Base-by-base conservation (phyloP, 2,113 vertebrate species). In the Nipponia nippon region DNA sequence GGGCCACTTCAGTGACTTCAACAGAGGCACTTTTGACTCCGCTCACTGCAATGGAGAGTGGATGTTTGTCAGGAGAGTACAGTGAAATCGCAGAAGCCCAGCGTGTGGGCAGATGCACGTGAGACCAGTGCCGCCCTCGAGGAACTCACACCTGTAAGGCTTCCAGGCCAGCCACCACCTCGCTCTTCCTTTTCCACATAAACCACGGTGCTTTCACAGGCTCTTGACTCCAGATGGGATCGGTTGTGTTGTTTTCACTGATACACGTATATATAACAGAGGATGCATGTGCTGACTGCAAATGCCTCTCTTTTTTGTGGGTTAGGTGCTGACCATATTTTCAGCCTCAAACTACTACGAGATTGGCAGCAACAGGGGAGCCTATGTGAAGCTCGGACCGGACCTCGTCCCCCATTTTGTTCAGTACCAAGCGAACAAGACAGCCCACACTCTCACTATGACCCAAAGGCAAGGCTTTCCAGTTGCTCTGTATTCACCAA, bases 311-410 rank as follows among this genome's bases (percentile, higher is more conserved):
- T 77, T 29, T 94, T 95, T 52, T 9, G 36, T 76, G 17, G 9
- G 78, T 62, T 96, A 99, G 99, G 99, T 99, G 59, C 96, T 99
- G 95, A 99, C 99, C 32, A 98, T 99, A 94, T 99, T 99, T 97
- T 99, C 99, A 59, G 99, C 99, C n/a, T 99, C 99, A 12, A 99
- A 99, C 97, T 99, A 99, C 96, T 99, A 99, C 0, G 99, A 99
- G 87, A 97, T 98, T 79, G 99, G 99, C 97, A 99, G 99, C 81
- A 99, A 99, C 97, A 98, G 99, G 97, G 99, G 99, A 58, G 99
- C 99, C 65, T 99, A 99, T 10, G 98, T 99, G 92, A 98, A 99
- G 89, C 97, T 99, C 96, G 99, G 99, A 44, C 98, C 98, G 0
- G 98, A 99, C 93, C 98, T 99, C 66, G 91, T 98, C 9, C 99